Evolutionary conservation across 2,797 vertebrate genomes (phyloP).

Genomic region (Lacerta agilis): DNA sequence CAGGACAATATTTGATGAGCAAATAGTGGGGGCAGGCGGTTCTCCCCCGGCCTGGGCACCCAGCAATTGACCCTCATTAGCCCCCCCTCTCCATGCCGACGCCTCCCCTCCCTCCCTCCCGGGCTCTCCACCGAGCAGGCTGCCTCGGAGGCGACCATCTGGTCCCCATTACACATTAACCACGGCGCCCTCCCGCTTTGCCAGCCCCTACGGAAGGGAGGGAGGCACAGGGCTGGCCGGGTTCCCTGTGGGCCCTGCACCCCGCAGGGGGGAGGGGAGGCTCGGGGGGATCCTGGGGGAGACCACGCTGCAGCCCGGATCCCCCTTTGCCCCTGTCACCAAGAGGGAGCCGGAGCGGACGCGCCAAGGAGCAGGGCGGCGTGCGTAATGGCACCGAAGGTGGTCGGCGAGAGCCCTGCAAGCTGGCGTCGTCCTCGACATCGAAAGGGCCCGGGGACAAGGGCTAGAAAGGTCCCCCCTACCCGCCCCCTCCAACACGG

Average conservation of each 20-base stretch:
- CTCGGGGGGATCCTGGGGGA: not conserved
- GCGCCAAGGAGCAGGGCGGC: rapidly evolving
- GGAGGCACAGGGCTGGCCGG: not conserved
- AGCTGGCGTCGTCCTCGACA: not conserved
- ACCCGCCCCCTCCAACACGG: not conserved
- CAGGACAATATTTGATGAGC: slow-evolving; percentile 97
- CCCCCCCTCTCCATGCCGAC: slow-evolving; percentile 79
- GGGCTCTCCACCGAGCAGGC: slow-evolving; percentile 81
- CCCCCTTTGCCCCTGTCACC: not conserved
- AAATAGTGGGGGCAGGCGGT: slow-evolving; percentile 88
- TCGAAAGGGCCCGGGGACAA: not conserved
- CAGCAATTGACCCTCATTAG: slow-evolving; percentile 95
- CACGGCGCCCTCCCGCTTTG: slow-evolving; percentile 45
- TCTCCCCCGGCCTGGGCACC: slow-evolving; percentile 60
- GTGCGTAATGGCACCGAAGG: not conserved
- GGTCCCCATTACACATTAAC: slow-evolving; percentile 99
- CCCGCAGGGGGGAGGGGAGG: not conserved
- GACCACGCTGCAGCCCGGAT: not conserved
- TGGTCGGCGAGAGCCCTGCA: not conserved
- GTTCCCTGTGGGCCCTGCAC: not conserved
- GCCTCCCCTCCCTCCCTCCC: slow-evolving; percentile 73
- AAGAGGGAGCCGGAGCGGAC: not conserved
- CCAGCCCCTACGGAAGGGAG: not conserved
- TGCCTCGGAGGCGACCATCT: slow-evolving; percentile 91
- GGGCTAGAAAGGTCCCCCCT: not conserved